Evolutionary conservation across 2,888 invertebrate species (phyloP), one percentile per base, ranked within the genome.

Genomic region (Chrysodeixis includens): DNA sequence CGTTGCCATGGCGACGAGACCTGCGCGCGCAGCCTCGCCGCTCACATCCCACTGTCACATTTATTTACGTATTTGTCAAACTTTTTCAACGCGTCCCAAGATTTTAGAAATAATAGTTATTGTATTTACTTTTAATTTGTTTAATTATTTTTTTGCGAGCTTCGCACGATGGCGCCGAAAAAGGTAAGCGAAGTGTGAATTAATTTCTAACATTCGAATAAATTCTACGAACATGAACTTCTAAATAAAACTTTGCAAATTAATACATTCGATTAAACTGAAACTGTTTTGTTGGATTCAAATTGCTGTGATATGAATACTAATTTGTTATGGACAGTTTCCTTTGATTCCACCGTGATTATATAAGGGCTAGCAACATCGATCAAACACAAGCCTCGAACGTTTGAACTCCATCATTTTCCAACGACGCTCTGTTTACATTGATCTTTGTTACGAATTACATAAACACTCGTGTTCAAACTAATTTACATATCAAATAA

Each of bases 21-120:
- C 16, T 94, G 94, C 94, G 94, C 94, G 93, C 94, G 94, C 94
- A 94, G 49, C 40, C 44, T 8, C 56, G 61, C 58, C 66, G 54
- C 61, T 44, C 67, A 72, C 66, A 67, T 59, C 26, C n/a, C 79
- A 83, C 84, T 83, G 83, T 86, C 88, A 88, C 86, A 78, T 81
- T 80, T 88, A 88, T 91, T 91, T 90, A 89, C 83, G 71, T 85
- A 81, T 79, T 83, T 85, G 83, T 78, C 83, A 84, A 91, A 91
- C 83, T 90, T 89, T 88, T 85, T 76, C 78, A 80, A 64, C 62
- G 35, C 56, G 66, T 58, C 58, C 14, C 62, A 35, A 53, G 66
- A 67, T 76, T 78, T 83, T 80, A 64, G 6, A 62, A 57, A 68
- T 12, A 40, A 59, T 58, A 68, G 51, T 71, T 81, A 58, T 82